Evolutionary conservation across 2,888 invertebrate genomes (phyloP).

Genomic region (Molanna angustata): DNA sequence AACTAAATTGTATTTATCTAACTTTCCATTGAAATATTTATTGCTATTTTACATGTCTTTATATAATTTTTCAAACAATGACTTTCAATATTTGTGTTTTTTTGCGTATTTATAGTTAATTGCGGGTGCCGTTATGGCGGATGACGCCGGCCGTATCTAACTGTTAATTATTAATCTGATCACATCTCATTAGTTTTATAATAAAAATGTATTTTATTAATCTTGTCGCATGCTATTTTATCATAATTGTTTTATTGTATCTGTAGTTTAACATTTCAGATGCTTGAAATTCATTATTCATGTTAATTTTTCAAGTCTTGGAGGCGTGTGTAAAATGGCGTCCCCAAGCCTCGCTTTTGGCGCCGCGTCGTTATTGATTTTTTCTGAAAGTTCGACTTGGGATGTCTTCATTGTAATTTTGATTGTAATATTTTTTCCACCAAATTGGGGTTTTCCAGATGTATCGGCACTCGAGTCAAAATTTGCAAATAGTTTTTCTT

Average conservation of each 20-base stretch:
- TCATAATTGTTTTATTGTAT: slow-evolving; percentile 13
- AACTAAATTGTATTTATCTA: no score
- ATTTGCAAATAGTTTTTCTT: slow-evolving; percentile 18
- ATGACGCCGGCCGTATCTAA: slow-evolving; percentile 24
- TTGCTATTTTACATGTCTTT: no score
- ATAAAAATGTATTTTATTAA: slow-evolving; percentile 12
- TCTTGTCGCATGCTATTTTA: slow-evolving; percentile 21
- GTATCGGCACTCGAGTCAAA: slow-evolving; percentile 22
- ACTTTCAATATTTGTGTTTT: neutral
- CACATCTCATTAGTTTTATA: slow-evolving; percentile 24
- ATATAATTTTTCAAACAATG: neutral
- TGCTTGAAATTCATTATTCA: slow-evolving; percentile 36
- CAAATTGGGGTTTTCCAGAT: slow-evolving; percentile 27
- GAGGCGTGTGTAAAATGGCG: slow-evolving; percentile 51
- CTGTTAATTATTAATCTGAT: slow-evolving; percentile 22
- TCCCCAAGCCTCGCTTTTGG: slow-evolving; percentile 37
- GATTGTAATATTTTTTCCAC: slow-evolving; percentile 7
- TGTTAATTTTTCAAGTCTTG: slow-evolving; percentile 42
- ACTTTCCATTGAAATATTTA: no score
- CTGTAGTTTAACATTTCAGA: slow-evolving; percentile 30
- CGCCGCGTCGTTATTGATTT: slow-evolving; percentile 45
- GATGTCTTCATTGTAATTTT: slow-evolving; percentile 11
- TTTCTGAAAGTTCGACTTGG: slow-evolving; percentile 8
- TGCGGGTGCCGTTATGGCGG: slow-evolving; percentile 25
- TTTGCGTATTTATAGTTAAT: no score